Base-by-base conservation (phyloP, 1,140 invertebrate genomes). In the Telenomus remus region DNA sequence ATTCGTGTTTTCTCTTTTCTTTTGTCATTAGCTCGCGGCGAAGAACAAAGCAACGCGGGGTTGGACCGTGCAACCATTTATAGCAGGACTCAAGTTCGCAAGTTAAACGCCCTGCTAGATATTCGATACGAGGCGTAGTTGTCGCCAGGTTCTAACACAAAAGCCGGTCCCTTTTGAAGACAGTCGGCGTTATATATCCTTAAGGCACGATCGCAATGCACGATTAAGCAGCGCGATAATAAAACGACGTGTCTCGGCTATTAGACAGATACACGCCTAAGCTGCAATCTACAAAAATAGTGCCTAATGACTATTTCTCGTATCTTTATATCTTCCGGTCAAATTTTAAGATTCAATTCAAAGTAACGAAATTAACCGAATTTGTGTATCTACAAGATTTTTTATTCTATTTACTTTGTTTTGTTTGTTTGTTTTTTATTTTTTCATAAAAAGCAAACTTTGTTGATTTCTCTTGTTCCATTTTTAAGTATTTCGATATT, bases 211-310 rank as follows among this genome's bases (percentile, higher is more conserved):
- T 63, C 53, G 63, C 71, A 51, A 68, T 51, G 64, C 59, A 47
- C 71, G 64, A 75, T 75, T 68, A 68, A 75, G 46, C 63, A 19
- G 3, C n/a, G 47, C 50, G 48, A 75, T 68, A 63, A 75, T 61
- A 60, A 55, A 60, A 66, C 59, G 35, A 54, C 70, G 46, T 55
- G 53, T 54, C 44, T 43, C 34, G n/a, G 27, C 46, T 63, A 57
- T 71, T 63, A 57, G 42, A 57, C 43, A 42, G 53, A 43, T 51
- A 43, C 48, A 12, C 48, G 12, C 15, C n/a, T 39, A 12, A 15
- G 33, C 39, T 19, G 42, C 12, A 59, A 59, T 68, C 47, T 53
- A 39, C 13, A n/a, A 39, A 12, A 43, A 47, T 47, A 43, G 39
- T 56, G 43, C 19, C 37, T 15, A 27, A 1, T 3, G 15, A 56